Evolutionary conservation across 1,140 invertebrate genomes (phyloP).

Genomic region (Drosophila rhopaloa): DNA sequence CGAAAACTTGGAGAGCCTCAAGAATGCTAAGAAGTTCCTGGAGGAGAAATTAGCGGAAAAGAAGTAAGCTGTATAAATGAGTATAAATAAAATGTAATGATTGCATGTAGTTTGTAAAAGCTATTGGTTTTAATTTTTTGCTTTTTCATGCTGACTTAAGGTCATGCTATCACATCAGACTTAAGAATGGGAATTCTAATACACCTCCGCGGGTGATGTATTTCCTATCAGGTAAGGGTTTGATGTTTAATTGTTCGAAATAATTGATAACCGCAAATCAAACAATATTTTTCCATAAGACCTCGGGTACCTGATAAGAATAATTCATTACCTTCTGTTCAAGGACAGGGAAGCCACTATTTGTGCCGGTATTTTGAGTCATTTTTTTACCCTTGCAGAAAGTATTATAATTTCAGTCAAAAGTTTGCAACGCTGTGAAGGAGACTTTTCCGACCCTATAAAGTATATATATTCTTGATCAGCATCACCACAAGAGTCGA

Average conservation of each 20-base stretch:
- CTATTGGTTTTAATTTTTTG: background rate
- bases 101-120: background rate
- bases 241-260: background rate
- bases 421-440: no score
- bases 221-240: background rate
- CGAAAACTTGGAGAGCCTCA: no score
- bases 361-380: background rate
- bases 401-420: no score
- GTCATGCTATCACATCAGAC: background rate
- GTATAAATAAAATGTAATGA: background rate
- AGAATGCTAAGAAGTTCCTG: no score
- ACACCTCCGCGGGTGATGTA: no score
- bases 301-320: background rate
- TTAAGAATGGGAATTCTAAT: background rate
- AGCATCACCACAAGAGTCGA: no score
- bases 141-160: background rate
- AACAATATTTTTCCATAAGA: no score
- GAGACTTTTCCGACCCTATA: no score
- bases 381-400: background rate
- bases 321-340: background rate
- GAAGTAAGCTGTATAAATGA: no score
- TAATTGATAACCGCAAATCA: background rate
- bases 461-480: no score
- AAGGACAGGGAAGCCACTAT: conserved; percentile 1
- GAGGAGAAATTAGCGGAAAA: no score